Conservation (phyloP, 2,797 vertebrate genomes). For the Muscicapa comitata region DNA sequence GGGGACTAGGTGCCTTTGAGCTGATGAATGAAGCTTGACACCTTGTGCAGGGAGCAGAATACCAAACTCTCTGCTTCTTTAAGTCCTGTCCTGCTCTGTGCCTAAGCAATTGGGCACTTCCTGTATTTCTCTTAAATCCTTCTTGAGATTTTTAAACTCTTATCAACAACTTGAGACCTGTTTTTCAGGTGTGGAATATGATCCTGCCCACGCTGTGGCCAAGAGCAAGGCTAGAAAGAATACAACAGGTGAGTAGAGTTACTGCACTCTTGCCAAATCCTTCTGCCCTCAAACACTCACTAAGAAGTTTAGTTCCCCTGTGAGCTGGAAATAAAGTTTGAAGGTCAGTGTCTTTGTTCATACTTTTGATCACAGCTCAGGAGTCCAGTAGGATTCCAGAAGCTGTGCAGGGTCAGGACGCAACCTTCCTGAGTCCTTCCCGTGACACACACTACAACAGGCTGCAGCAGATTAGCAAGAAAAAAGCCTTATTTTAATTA, state of each 20-base stretch:
- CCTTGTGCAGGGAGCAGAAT: not conserved
- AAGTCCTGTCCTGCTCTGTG: not conserved
- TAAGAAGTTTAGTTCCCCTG: not conserved
- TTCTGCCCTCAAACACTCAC: not conserved
- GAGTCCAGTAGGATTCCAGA: not conserved
- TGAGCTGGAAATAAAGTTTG: not conserved
- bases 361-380: not conserved
- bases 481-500: not conserved
- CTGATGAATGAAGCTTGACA: not conserved
- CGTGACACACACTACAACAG: not conserved
- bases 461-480: not conserved
- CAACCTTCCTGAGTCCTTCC: not conserved
- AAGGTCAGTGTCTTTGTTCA: not conserved
- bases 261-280: not conserved
- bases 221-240: not conserved
- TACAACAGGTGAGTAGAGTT: not conserved
- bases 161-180: not conserved
- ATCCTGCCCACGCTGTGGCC: fast-evolving
- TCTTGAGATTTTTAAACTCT: not conserved
- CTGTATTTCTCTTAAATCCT: not conserved
- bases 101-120: not conserved
- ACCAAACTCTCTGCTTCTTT: not conserved
- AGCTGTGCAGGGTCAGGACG: not conserved
- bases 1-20: not conserved
- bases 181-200: not conserved